A percentile compares a stretch with the other conserved stretches of the same genome.
These are phyloP conservation scores for Microtus ochrogaster DNA, from an alignment of 2,113 vertebrate species.

Conservation along the genomic window DNA sequence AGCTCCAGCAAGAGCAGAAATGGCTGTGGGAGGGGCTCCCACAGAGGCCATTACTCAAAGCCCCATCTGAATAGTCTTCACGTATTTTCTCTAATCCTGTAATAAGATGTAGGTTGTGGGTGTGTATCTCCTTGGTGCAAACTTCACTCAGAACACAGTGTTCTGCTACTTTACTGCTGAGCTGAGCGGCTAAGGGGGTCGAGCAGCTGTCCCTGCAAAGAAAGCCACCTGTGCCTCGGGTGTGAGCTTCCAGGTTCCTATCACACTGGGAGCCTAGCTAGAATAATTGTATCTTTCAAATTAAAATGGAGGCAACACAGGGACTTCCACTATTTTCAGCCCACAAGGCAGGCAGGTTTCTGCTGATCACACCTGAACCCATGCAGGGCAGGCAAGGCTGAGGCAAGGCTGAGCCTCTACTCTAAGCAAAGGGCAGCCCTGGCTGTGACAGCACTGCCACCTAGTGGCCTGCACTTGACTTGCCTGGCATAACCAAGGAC, in stretches of 20 bases:
- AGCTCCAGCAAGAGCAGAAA: accelerated
- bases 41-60: neutral
- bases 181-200: accelerated
- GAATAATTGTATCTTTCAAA: neutral
- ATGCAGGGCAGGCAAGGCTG: accelerated
- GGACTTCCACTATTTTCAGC: neutral
- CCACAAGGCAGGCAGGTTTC: neutral
- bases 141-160: neutral
- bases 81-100: accelerated
- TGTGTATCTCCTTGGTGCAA: accelerated
- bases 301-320: neutral
- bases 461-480: neutral
- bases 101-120: accelerated
- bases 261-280: neutral
- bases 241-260: neutral
- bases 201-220: too few species aligned
- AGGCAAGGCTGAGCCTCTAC: too few species aligned
- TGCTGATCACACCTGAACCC: neutral
- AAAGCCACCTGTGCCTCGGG: accelerated
- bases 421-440: neutral
- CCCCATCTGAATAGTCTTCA: accelerated
- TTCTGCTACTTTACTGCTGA: accelerated
- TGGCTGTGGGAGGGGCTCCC: accelerated
- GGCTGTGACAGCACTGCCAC: constrained; percentile 11
- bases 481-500: neutral